Base-by-base conservation (phyloP, 1,140 invertebrate species). In the Leptinotarsa defecta region DNA sequence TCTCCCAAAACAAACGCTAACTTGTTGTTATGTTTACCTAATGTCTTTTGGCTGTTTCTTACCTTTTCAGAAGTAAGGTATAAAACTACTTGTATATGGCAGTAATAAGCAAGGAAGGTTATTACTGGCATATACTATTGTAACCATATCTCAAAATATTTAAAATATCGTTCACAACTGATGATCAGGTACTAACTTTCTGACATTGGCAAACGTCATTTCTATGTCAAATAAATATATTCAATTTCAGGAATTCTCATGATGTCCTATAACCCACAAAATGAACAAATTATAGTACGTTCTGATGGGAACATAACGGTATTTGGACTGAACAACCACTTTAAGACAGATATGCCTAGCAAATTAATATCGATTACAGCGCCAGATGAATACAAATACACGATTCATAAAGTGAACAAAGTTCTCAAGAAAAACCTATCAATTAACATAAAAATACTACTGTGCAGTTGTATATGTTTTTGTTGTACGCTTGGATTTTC, bases 361-460 rank as follows among this genome's bases (percentile, higher is more conserved):
- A 76, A 68, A 20, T 70, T 79, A 27, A 69, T 70, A 20, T 79
- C 78, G 4, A 57, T 69, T 13, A 49, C 72, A n/a, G 73, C 78
- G 6, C 74, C 76, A 27, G 78, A 79, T 48, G 78, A 79, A 74
- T 79, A 61, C 63, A 79, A 71, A 68, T 75, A 65, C 19, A 79
- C 78, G 11, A 71, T 79, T 65, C 11, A 63, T 13, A 64, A 75
- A 74, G 75, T 79, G 27, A 79, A 79, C 48, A 43, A 74, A 49
- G 19, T 48, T 70, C 24, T 74, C 70, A 65, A 48, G 63, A 24
- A 24, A 63, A 52, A 75, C 13, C 48, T 78, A 34, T 48, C 48
- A 8, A 64, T 34, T 5, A 77, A 79, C 48, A 74, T 76, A 43
- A 34, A 71, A 57, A 65, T 70, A 24, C 57, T 75, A 19, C 15